Conservation (phyloP, 2,888 invertebrate genomes). For the Parelbella ahira region DNA sequence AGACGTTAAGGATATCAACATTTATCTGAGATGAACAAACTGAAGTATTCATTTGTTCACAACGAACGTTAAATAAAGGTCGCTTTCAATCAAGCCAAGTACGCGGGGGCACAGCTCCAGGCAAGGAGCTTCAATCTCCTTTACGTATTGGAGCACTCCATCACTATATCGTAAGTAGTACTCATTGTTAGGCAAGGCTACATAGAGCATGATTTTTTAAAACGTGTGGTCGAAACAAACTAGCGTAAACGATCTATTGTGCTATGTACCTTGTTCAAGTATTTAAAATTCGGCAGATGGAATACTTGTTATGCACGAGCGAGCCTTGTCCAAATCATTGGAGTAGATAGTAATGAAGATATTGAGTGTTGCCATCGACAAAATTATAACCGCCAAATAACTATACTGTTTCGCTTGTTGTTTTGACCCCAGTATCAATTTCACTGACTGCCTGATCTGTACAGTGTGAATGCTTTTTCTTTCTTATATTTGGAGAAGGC, state of each 20-base stretch:
- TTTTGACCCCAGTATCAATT: too few relatives aligned
- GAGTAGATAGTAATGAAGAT: slow-evolving; percentile 13
- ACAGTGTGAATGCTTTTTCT: too few relatives aligned
- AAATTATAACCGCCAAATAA: too few relatives aligned
- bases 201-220: slow-evolving; percentile 13
- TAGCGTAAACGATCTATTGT: slow-evolving; percentile 15
- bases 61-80: slow-evolving; percentile 1
- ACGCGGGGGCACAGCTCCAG: slow-evolving; percentile 1
- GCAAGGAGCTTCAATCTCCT: not conserved
- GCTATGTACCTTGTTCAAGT: not conserved
- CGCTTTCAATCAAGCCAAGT: slow-evolving; percentile 1
- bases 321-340: not conserved
- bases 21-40: not conserved
- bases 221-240: slow-evolving; percentile 13
- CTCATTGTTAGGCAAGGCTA: slow-evolving; percentile 7
- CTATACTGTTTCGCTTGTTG: too few relatives aligned
- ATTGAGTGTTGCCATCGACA: too few relatives aligned
- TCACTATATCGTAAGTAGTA: slow-evolving; percentile 10
- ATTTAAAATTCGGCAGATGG: too few relatives aligned
- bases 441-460: too few relatives aligned
- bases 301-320: slow-evolving; percentile 1
- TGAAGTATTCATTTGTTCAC: slow-evolving; percentile 1
- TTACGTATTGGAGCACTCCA: slow-evolving; percentile 1
- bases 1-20: slow-evolving; percentile 6
- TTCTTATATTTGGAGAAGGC: not conserved